phyloP scores from a whole-genome alignment of 1,140 invertebrate genomes.

The Steinernema khuongi region DNA sequence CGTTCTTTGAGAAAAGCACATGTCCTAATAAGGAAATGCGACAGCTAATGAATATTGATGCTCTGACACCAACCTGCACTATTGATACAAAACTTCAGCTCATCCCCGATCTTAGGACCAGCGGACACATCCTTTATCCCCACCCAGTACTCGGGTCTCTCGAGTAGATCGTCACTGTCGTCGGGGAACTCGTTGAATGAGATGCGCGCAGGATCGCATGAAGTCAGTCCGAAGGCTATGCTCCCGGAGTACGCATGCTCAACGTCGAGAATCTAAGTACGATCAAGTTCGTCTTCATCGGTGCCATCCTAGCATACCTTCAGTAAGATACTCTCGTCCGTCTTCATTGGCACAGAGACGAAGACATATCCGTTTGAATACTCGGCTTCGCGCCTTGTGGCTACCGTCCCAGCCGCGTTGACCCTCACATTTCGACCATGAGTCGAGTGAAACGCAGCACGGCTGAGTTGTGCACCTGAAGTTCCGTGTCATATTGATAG shows the following conservation, averaged over 20 bases:
- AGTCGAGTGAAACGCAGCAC: not conserved
- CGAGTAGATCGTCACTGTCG: slow-evolving; percentile 80
- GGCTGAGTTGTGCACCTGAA: not conserved
- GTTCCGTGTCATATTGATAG: not conserved
- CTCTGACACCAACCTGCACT: slow-evolving; percentile 64
- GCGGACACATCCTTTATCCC: slow-evolving; percentile 83
- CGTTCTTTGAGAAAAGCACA: slow-evolving; percentile 80
- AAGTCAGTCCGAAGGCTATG: slow-evolving; percentile 81
- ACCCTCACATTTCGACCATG: not conserved
- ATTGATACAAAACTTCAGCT: slow-evolving; percentile 77
- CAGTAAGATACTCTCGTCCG: not conserved
- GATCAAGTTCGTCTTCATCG: not conserved
- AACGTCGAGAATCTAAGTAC: slow-evolving; percentile 69
- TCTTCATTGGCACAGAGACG: not conserved
- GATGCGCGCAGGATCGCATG: slow-evolving; percentile 76
- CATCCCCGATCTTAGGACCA: slow-evolving; percentile 75
- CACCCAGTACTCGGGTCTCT: slow-evolving; percentile 91
- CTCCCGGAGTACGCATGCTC: slow-evolving; percentile 79
- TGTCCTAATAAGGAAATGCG: slow-evolving; percentile 65
- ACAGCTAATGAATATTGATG: slow-evolving; percentile 8
- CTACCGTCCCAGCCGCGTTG: not conserved
- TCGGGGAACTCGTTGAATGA: slow-evolving; percentile 73
- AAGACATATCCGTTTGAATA: not conserved
- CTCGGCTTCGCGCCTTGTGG: not conserved
- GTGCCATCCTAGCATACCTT: not conserved